phyloP scores from a whole-genome alignment of 2,797 vertebrate species.

The Crax fasciolata region DNA sequence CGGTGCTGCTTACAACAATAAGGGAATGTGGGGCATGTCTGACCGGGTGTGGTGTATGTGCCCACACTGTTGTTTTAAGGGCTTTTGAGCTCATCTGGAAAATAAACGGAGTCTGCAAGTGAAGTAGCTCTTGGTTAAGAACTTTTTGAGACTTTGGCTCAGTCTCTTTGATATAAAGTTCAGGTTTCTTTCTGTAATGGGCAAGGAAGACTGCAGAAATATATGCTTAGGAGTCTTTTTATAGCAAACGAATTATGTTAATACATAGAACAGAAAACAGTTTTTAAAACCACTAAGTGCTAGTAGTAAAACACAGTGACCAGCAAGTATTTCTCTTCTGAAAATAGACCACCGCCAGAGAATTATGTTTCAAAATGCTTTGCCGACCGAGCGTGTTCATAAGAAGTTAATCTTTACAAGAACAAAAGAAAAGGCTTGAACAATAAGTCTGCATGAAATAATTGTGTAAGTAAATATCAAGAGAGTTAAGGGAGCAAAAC shows the following conservation, averaged over 20 bases:
- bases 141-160: not conserved
- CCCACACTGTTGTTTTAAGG: not conserved
- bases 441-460: not conserved
- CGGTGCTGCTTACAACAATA: not conserved
- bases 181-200: conserved; percentile 30
- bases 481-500: not conserved
- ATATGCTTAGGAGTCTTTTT: conserved; percentile 64
- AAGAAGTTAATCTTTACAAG: conserved; percentile 41
- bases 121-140: conserved; percentile 6
- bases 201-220: not conserved
- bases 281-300: conserved; percentile 69
- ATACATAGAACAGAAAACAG: conserved; percentile 51
- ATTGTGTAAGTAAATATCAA: conserved; percentile 1
- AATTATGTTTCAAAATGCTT: not conserved
- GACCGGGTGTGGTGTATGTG: not conserved
- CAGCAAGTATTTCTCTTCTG: conserved; percentile 45
- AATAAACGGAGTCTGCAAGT: not conserved
- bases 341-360: conserved; percentile 50
- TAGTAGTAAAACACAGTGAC: conserved; percentile 38
- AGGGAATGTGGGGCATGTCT: not conserved
- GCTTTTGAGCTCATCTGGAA: not conserved
- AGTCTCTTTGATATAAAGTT: not conserved
- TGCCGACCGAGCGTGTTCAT: not conserved
- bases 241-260: conserved; percentile 54
- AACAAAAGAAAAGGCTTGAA: conserved; percentile 25